Evolutionary conservation across 2,113 vertebrate species (phyloP).

Genomic region (Hippocampus comes): DNA sequence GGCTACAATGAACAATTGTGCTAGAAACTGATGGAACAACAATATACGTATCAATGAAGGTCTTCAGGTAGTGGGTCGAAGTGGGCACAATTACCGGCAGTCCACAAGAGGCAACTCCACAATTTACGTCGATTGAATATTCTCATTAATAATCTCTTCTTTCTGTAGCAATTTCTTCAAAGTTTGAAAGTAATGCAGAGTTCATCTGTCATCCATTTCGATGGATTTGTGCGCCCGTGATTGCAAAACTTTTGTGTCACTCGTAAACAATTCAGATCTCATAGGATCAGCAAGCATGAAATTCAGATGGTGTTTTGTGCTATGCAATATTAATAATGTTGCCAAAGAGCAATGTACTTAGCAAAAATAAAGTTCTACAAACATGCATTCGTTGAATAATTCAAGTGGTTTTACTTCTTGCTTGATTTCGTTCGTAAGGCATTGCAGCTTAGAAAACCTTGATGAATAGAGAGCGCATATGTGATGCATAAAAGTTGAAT

Average conservation of each 20-base stretch:
- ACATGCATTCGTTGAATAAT: neutral
- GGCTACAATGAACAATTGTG: constrained; percentile 43
- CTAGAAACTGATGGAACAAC: constrained; percentile 33
- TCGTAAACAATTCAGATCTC: neutral
- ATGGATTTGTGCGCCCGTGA: too few relatives aligned
- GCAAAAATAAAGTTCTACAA: neutral
- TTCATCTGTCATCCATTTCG: too few relatives aligned
- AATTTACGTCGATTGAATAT: constrained; percentile 23
- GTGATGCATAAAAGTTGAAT: neutral
- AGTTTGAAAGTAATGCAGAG: neutral
- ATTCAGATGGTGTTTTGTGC: neutral
- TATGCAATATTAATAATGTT: neutral
- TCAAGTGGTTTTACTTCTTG: neutral
- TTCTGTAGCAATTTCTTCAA: neutral
- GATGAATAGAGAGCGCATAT: neutral
- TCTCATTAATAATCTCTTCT: constrained; percentile 22
- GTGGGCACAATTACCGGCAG: constrained; percentile 22
- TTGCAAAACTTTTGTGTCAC: neutral
- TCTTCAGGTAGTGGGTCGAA: constrained; percentile 27
- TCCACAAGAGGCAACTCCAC: constrained; percentile 29
- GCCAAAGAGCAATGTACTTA: neutral
- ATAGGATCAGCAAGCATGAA: neutral
- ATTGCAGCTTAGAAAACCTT: neutral
- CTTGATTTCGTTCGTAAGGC: neutral
- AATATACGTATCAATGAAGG: constrained; percentile 36